Percentiles rank a stretch among this genome's conserved stretches.
Evolutionary conservation across 2,113 vertebrate species (phyloP).

Genomic region (Xenopus tropicalis): UCB_Xtro_10.0 CM004443.2:58245001-58245500

Average conservation of each 20-base stretch:
- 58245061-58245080: conserved; percentile 48
- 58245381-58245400: too few relatives aligned
- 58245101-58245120: conserved; percentile 40
- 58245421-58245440: too few relatives aligned
- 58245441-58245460: too few relatives aligned
- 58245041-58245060: conserved; percentile 39
- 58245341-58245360: too few relatives aligned
- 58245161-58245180: conserved; percentile 10
- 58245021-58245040: conserved; percentile 25
- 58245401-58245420: too few relatives aligned
- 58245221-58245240: background rate
- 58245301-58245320: too few relatives aligned
- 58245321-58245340: too few relatives aligned
- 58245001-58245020: conserved; percentile 30
- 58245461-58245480: too few relatives aligned
- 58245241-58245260: background rate
- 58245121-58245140: conserved; percentile 20
- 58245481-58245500: too few relatives aligned
- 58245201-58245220: background rate
- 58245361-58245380: too few relatives aligned
- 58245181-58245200: background rate
- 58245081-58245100: conserved; percentile 45
- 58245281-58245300: too few relatives aligned
- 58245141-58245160: conserved; percentile 26
- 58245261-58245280: too few relatives aligned